Evolutionary conservation across 2,797 vertebrate species (phyloP).

Genomic region (Agapornis canus): DNA sequence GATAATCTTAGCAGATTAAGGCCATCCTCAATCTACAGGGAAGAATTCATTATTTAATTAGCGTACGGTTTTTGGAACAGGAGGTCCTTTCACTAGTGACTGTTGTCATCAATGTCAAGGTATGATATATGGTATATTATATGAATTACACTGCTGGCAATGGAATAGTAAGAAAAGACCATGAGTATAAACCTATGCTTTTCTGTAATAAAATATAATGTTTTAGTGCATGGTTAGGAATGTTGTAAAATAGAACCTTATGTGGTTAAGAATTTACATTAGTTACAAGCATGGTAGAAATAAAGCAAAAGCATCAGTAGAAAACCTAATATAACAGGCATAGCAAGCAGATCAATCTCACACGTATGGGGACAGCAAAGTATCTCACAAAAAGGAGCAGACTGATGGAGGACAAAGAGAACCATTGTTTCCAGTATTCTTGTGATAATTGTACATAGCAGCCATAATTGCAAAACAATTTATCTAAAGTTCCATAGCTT

Average conservation of each 20-base stretch:
- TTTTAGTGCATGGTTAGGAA: background rate
- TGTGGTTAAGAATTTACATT: background rate
- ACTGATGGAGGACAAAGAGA: background rate
- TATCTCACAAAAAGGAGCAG: no score
- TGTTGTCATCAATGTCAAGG: background rate
- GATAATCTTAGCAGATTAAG: background rate
- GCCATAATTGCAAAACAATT: background rate
- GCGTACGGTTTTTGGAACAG: background rate
- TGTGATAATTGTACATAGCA: fast-evolving
- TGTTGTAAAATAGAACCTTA: background rate
- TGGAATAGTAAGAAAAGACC: background rate
- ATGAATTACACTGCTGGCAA: background rate
- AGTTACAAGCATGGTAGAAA: background rate
- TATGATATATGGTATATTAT: background rate
- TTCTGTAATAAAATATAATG: background rate
- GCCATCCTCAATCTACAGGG: background rate
- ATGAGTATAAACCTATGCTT: background rate
- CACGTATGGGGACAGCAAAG: background rate
- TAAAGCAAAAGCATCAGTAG: background rate
- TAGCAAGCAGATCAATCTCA: background rate
- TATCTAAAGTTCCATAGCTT: background rate
- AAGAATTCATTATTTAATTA: background rate
- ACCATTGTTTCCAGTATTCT: background rate
- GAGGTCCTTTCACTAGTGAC: background rate
- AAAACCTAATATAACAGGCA: background rate